A percentile compares a stretch with the other conserved stretches of the same genome.
These are phyloP conservation scores for Pungitius pungitius DNA, from an alignment of 2,113 vertebrate species.

Conservation along the genomic window DNA sequence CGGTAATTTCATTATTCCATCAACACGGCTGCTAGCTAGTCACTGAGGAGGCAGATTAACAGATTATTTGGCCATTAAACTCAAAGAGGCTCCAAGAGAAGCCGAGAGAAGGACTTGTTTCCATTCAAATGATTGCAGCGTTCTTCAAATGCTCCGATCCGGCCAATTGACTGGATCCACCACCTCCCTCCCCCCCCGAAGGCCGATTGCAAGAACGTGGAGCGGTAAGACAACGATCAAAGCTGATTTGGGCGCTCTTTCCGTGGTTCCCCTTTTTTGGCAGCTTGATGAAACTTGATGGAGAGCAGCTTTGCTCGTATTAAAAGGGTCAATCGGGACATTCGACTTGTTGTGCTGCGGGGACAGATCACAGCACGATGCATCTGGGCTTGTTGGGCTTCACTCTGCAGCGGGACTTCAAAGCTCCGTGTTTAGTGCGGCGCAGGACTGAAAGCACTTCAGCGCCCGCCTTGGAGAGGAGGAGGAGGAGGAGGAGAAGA, in stretches of 20 bases:
- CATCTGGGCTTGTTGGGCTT: slow-evolving; percentile 15
- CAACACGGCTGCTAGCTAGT: slow-evolving; percentile 57
- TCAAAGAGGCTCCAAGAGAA: slow-evolving; percentile 29
- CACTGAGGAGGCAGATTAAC: slow-evolving; percentile 22
- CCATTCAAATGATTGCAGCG: slow-evolving; percentile 24
- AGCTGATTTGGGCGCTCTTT: slow-evolving; percentile 9
- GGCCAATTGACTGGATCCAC: not conserved
- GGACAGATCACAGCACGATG: not conserved
- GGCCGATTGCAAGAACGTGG: slow-evolving; percentile 7
- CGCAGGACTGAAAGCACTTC: not conserved
- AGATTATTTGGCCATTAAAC: slow-evolving; percentile 49
- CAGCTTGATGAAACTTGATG: slow-evolving; percentile 6
- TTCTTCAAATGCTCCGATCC: slow-evolving; percentile 23
- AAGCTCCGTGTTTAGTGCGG: slow-evolving; percentile 17
- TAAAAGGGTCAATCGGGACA: slow-evolving; percentile 4
- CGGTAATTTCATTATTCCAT: slow-evolving; percentile 75
- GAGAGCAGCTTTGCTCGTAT: slow-evolving; percentile 15
- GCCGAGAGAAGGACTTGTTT: not conserved
- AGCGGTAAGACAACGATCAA: slow-evolving; percentile 9
- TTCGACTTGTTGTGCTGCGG: not conserved
- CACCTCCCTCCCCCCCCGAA: slow-evolving; percentile 19
- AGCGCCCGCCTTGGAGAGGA: slow-evolving; percentile 11
- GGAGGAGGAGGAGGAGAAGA: not conserved
- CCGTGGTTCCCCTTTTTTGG: not conserved
- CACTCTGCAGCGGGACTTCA: slow-evolving; percentile 31